Conservation (phyloP, 2,113 vertebrate species). For the Strix uralensis region DNA sequence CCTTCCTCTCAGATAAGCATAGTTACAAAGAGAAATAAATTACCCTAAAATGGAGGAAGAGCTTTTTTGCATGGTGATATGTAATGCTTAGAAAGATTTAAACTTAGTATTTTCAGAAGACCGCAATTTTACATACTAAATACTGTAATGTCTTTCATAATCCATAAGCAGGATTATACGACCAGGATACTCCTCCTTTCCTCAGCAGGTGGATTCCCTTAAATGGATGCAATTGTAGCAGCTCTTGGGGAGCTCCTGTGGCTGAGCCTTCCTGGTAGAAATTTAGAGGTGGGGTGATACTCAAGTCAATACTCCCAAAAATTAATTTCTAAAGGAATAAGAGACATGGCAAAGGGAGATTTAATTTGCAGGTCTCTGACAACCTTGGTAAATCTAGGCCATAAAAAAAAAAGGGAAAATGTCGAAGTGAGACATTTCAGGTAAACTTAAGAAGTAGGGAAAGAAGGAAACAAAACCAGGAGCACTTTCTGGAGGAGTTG, state of each 20-base stretch:
- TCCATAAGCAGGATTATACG: not conserved
- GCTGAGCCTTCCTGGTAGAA: not conserved
- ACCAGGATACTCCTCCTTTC: not conserved
- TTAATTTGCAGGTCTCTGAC: not conserved
- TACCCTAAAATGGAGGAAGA: not conserved
- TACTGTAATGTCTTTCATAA: not conserved
- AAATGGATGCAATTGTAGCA: not conserved
- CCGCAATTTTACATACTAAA: not conserved
- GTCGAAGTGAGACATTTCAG: not conserved
- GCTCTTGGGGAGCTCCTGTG: not conserved
- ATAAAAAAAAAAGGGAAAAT: not conserved
- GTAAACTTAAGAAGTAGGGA: not conserved
- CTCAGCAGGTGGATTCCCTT: not conserved
- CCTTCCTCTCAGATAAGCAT: not conserved
- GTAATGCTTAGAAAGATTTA: not conserved
- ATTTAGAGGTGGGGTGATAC: not conserved
- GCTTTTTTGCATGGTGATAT: not conserved
- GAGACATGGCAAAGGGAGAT: not conserved
- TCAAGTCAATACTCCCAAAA: not conserved
- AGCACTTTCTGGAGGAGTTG: not conserved
- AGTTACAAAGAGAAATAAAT: not conserved
- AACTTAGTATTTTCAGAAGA: not conserved
- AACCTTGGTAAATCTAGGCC: not conserved
- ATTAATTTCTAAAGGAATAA: not conserved
- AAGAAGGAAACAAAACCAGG: not conserved